Evolutionary conservation across 2,888 invertebrate genomes (phyloP).

Genomic region (Lepidonotus clava): DNA sequence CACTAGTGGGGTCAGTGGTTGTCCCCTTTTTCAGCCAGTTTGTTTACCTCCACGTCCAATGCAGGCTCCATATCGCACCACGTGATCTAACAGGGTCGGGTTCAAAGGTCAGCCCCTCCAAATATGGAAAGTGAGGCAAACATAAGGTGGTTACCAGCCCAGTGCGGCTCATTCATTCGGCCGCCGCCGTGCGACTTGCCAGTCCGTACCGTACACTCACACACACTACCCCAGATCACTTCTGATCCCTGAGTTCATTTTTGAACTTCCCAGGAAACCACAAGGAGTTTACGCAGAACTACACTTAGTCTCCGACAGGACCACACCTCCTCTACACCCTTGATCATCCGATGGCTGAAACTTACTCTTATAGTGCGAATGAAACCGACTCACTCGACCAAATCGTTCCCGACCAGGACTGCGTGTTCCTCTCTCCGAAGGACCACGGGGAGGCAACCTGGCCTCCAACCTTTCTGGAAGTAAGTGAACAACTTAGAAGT

Average conservation of each 20-base stretch:
- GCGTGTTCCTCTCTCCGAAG: conserved; percentile 71
- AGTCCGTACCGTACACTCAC: neutral
- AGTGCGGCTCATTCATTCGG: neutral
- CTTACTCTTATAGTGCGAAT: conserved; percentile 66
- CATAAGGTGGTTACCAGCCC: neutral
- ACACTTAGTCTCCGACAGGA: neutral
- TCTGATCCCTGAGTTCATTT: neutral
- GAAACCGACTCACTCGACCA: conserved; percentile 73
- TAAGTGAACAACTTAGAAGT: neutral
- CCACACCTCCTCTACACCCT: neutral
- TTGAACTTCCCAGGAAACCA: neutral
- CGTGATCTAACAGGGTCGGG: neutral
- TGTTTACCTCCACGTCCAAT: neutral
- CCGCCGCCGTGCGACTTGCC: neutral
- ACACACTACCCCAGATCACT: neutral
- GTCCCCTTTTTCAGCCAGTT: neutral
- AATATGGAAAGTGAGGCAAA: neutral
- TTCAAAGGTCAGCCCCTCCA: neutral
- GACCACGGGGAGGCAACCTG: conserved; percentile 59
- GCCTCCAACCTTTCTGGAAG: conserved; percentile 29
- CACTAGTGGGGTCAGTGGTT: neutral
- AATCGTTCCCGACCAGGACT: conserved; percentile 77
- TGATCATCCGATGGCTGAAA: conserved; percentile 70
- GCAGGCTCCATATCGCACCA: conserved; percentile 13
- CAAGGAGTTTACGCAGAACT: neutral